Conservation (phyloP, 1,140 invertebrate genomes). For the Drosophila sulfurigaster region DNA sequence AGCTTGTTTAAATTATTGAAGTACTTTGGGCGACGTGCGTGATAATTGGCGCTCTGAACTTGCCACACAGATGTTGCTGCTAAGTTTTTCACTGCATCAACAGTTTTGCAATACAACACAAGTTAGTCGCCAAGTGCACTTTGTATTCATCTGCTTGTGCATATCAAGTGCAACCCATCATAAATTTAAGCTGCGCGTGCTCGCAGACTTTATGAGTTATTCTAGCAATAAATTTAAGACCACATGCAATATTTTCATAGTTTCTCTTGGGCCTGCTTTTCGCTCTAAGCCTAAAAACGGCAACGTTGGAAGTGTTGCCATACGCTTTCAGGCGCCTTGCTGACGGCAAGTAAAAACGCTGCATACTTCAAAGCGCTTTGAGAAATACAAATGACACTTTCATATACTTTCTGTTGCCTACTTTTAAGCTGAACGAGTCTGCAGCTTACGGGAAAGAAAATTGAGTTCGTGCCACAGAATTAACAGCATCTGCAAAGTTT, state of each 20-base stretch:
- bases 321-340: constrained; percentile 23
- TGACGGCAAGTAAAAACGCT: constrained; percentile 17
- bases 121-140: constrained; percentile 20
- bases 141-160: constrained; percentile 16
- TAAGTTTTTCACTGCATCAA: constrained; percentile 5
- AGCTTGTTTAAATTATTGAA: constrained; percentile 48
- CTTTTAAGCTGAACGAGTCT: constrained; percentile 37
- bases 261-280: not conserved
- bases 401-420: constrained; percentile 24
- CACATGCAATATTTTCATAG: not conserved
- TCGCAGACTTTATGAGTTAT: constrained; percentile 5
- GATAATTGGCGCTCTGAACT: constrained; percentile 54
- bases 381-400: not conserved
- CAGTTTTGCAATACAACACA: too few species aligned
- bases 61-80: constrained; percentile 43
- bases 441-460: not conserved
- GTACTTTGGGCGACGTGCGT: constrained; percentile 65
- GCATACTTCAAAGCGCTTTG: constrained; percentile 47
- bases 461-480: constrained; percentile 16
- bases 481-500: constrained; percentile 1
- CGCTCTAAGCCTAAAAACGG: constrained; percentile 15
- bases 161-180: constrained; percentile 13
- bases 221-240: not conserved
- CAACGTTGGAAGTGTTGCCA: not conserved
- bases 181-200: constrained; percentile 12